A percentile compares a stretch with the other conserved stretches of the same genome.
Evolutionary conservation across 2,113 vertebrate genomes (phyloP).

Genomic region (Elaphurus davidianus): DNA sequence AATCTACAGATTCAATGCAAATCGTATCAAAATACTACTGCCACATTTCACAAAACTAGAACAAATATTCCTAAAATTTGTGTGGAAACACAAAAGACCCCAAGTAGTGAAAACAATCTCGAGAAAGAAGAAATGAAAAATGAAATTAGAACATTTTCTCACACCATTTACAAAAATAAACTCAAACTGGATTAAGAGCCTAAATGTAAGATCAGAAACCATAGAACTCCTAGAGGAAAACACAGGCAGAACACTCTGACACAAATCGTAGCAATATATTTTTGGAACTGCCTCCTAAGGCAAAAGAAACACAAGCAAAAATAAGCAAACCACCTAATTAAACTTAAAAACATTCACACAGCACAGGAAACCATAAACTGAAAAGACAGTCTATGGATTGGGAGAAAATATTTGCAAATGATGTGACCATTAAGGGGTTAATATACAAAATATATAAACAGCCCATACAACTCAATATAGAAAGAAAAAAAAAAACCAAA

Average conservation of each 20-base stretch:
- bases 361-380: neutral
- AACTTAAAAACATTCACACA: neutral
- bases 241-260: neutral
- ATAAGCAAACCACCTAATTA: neutral
- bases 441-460: neutral
- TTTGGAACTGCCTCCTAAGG: neutral
- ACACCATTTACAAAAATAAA: neutral
- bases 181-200: neutral
- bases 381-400: neutral
- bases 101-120: neutral
- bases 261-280: neutral
- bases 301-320: neutral
- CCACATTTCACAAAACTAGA: neutral
- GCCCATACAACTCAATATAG: neutral
- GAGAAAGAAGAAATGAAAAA: neutral
- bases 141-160: neutral
- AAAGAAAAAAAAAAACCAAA: rapidly evolving
- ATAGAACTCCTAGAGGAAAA: neutral
- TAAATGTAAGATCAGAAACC: neutral
- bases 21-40: neutral
- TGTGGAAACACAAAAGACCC: neutral
- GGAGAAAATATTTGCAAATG: neutral
- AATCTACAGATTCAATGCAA: neutral
- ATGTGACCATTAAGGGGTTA: neutral
- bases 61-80: neutral